Base-by-base conservation (phyloP, 2,888 invertebrate species). In the Nomada hirtipes region DNA sequence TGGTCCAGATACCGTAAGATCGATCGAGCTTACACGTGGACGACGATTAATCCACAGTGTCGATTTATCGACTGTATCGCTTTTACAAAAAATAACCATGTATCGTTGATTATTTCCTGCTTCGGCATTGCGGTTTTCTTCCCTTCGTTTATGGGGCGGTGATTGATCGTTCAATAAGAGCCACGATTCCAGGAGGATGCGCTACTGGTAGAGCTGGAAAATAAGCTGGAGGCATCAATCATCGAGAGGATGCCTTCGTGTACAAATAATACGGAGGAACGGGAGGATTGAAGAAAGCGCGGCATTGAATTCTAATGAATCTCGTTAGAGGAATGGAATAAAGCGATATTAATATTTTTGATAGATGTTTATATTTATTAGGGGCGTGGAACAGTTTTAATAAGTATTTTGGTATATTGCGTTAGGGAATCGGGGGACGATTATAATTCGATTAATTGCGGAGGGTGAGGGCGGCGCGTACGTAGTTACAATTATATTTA, bases 1-100 rank as follows among this genome's bases (percentile, higher is more conserved):
- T 15, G 15, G 15, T 47, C 47, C 47, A 80, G 60, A 72, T 78
- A 75, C 42, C 71, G 57, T 44, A 29, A 36, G 61, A 79, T 80
- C 83, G 79, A 85, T 85, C 73, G 68, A 50, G 72, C 50, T 26
- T 65, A 26, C 74, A 55, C 70, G 57, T 59, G 64, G 26, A 74
- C 44, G 29, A 60, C 78, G 50, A 86, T 86, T 80, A 85, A 86
- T 86, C 71, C 59, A 65, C 52, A 59, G 57, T 53, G 59, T 53
- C 70, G 52, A 60, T 61, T 63, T 72, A 72, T 68, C 52, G 36
- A 36, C 26, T 26, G 57, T 29, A 29, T 13, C 53, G 11, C 53
- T 47, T 47, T 65, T 47, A 15, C 42, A 9, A 3, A 26, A 7
- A 23, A 29, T 20, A 52, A 13, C 57, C n/a, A 36, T 13, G n/a